phyloP scores from a whole-genome alignment of 2,113 vertebrate species.

The Caretta caretta region DNA sequence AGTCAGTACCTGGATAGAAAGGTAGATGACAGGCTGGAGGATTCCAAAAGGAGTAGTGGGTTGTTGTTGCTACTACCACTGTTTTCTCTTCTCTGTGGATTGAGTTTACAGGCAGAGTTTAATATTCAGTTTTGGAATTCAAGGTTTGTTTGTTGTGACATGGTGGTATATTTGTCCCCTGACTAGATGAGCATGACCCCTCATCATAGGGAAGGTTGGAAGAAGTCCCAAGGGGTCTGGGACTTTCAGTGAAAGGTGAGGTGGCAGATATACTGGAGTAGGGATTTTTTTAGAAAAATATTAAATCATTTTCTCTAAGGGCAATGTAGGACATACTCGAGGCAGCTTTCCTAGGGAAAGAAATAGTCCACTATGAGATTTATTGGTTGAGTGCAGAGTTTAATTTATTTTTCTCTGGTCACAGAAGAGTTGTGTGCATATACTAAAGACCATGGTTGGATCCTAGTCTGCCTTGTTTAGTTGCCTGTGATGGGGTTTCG shows the following conservation, averaged over 20 bases:
- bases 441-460: fast-evolving
- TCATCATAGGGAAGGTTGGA: neutral
- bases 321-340: neutral
- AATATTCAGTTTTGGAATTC: fast-evolving
- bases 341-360: neutral
- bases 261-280: neutral
- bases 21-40: neutral
- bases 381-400: neutral
- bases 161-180: fast-evolving
- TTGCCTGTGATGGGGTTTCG: neutral
- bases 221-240: fast-evolving
- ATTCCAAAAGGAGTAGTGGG: neutral
- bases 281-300: neutral
- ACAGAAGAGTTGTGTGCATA: neutral
- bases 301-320: neutral
- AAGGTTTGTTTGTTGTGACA: fast-evolving
- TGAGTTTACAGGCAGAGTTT: fast-evolving
- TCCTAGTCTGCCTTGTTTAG: neutral
- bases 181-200: fast-evolving
- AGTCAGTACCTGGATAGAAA: neutral
- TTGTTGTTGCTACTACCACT: fast-evolving
- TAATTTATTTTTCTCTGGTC: too few species aligned
- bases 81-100: neutral
- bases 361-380: too few species aligned
- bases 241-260: fast-evolving